Evolutionary conservation across 2,888 invertebrate species (phyloP).

Genomic region (Nezara viridula): DNA sequence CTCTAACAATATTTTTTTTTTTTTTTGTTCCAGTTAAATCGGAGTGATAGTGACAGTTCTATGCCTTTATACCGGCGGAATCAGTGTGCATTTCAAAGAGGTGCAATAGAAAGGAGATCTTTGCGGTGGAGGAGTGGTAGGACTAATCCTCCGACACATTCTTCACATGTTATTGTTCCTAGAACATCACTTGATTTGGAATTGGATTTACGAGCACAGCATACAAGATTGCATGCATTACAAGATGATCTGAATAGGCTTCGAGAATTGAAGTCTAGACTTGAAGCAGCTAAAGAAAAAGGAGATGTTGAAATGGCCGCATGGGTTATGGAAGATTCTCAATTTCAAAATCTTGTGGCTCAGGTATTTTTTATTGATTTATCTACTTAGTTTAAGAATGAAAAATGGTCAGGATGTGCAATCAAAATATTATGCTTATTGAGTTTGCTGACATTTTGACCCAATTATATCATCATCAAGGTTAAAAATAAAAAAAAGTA

Average conservation of each 20-base stretch:
- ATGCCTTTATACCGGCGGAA: conserved; percentile 87
- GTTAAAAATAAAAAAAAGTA: no score
- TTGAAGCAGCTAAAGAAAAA: conserved; percentile 87
- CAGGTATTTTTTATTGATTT: conserved; percentile 67
- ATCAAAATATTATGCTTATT: no score
- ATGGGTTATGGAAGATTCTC: conserved; percentile 90
- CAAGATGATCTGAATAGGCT: conserved; percentile 87
- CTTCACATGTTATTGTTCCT: conserved; percentile 67
- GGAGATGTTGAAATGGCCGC: conserved; percentile 87
- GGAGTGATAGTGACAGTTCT: conserved; percentile 96
- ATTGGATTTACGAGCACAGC: conserved; percentile 92
- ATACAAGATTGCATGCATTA: conserved; percentile 85
- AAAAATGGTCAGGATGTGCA: no score
- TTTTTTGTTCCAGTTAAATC: conserved; percentile 78
- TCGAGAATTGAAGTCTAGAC: conserved; percentile 80
- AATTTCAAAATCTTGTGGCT: conserved; percentile 81
- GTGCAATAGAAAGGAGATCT: conserved; percentile 91
- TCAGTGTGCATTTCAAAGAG: conserved; percentile 85
- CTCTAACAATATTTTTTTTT: conserved; percentile 57
- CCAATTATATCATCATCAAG: no score
- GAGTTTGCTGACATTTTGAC: no score
- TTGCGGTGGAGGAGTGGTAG: conserved; percentile 78
- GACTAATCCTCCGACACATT: conserved; percentile 59
- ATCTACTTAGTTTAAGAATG: background rate
- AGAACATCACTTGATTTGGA: conserved; percentile 93